A percentile compares a stretch with the other conserved stretches of the same genome.
phyloP scores from a whole-genome alignment of 2,797 vertebrate species.

The Antrozous pallidus region DNA sequence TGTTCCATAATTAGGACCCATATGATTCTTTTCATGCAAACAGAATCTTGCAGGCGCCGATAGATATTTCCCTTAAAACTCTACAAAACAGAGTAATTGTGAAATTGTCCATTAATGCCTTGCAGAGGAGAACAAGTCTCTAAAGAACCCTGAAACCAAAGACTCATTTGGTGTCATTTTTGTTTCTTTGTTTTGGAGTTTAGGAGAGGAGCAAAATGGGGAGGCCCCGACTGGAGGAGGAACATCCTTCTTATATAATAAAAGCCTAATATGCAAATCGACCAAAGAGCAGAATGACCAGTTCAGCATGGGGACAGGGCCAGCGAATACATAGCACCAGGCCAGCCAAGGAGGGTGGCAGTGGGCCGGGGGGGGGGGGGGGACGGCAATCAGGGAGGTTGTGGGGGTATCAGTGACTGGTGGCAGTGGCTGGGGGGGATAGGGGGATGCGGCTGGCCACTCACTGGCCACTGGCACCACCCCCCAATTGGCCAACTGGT shows the following conservation, averaged over 20 bases:
- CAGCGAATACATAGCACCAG: no score
- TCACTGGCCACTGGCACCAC: no score
- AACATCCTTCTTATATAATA: not conserved
- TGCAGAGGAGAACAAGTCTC: not conserved
- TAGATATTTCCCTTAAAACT: not conserved
- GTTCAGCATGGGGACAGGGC: no score
- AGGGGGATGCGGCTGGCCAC: no score
- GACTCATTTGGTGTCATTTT: not conserved
- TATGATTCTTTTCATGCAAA: not conserved
- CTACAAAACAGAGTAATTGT: not conserved
- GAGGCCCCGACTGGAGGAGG: slow-evolving; percentile 48
- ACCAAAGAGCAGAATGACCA: no score
- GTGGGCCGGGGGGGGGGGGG: no score
- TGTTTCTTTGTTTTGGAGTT: not conserved
- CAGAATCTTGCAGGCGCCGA: not conserved
- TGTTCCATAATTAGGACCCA: not conserved
- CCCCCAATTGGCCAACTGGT: no score
- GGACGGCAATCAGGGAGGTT: no score
- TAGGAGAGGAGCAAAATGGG: slow-evolving; percentile 37
- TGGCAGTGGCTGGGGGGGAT: no score
- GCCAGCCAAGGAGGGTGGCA: no score
- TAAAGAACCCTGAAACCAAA: not conserved
- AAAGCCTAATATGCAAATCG: no score
- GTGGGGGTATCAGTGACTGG: no score
- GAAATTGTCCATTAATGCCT: not conserved